A percentile compares a stretch with the other conserved stretches of the same genome.
These are phyloP conservation scores for Zeuzera pyrina DNA, from an alignment of 2,888 invertebrate genomes.

Conservation along the genomic window DNA sequence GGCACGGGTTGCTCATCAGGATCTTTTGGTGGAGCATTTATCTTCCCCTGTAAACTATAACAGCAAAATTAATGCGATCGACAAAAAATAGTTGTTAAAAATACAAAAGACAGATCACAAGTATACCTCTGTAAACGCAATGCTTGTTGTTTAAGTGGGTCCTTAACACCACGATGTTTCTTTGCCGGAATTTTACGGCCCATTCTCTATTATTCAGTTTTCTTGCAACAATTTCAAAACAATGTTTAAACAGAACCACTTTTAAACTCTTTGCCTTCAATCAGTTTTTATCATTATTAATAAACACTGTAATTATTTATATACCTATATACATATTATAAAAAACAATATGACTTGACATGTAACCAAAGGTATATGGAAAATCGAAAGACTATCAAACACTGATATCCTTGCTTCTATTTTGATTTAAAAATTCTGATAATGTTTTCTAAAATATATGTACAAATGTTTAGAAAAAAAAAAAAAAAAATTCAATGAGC, in stretches of 20 bases:
- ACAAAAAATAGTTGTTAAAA: neutral
- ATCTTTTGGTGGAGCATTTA: slow-evolving; percentile 82
- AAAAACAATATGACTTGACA: no score
- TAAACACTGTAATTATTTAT: no score
- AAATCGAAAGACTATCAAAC: no score
- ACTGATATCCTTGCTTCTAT: no score
- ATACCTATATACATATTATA: no score
- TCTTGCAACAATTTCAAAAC: neutral
- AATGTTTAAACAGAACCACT: neutral
- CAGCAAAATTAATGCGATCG: neutral
- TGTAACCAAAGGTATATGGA: no score
- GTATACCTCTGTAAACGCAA: slow-evolving; percentile 75
- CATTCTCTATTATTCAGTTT: slow-evolving; percentile 46
- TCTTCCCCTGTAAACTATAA: slow-evolving; percentile 78
- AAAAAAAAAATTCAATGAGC: no score
- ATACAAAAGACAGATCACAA: neutral
- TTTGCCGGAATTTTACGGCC: slow-evolving; percentile 86
- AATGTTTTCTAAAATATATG: no score
- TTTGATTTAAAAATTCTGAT: no score
- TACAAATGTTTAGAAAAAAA: no score
- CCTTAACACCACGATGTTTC: slow-evolving; percentile 84
- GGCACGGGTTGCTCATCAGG: slow-evolving; percentile 83
- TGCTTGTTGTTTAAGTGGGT: slow-evolving; percentile 81
- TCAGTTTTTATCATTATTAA: no score
- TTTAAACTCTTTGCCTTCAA: no score